phyloP scores from a whole-genome alignment of 2,888 invertebrate genomes.

The Macrophya alboannulata region DNA sequence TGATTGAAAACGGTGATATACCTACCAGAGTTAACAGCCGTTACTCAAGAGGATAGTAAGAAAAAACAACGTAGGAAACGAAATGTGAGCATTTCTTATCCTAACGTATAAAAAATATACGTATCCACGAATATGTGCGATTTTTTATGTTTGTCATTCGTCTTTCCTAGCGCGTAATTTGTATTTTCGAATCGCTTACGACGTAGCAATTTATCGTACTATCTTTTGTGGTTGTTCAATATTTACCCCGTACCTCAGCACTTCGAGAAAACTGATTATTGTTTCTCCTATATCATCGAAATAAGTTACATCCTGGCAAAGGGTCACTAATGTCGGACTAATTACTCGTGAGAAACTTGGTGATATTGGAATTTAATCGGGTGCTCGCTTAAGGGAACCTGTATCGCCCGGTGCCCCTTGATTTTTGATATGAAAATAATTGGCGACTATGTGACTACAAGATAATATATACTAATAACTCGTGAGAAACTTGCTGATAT shows the following conservation, averaged over 20 bases:
- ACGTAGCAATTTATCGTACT: not conserved
- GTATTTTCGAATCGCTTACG: not conserved
- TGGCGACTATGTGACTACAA: too few species aligned
- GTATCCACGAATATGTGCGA: not conserved
- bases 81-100: conserved; percentile 79
- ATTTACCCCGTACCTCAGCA: not conserved
- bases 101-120: not conserved
- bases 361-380: not conserved
- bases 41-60: conserved; percentile 89
- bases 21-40: conserved; percentile 88
- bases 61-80: conserved; percentile 86
- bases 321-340: not conserved
- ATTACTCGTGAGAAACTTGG: not conserved
- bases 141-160: not conserved
- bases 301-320: not conserved
- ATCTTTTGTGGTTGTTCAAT: not conserved
- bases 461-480: too few species aligned
- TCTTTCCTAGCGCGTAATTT: not conserved
- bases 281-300: not conserved
- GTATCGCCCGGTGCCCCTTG: too few species aligned
- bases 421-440: too few species aligned
- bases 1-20: conserved; percentile 90
- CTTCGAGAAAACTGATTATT: not conserved
- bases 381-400: too few species aligned
- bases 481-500: too few species aligned